Conservation (phyloP, 2,888 invertebrate species). For the Andrena praecox region DNA sequence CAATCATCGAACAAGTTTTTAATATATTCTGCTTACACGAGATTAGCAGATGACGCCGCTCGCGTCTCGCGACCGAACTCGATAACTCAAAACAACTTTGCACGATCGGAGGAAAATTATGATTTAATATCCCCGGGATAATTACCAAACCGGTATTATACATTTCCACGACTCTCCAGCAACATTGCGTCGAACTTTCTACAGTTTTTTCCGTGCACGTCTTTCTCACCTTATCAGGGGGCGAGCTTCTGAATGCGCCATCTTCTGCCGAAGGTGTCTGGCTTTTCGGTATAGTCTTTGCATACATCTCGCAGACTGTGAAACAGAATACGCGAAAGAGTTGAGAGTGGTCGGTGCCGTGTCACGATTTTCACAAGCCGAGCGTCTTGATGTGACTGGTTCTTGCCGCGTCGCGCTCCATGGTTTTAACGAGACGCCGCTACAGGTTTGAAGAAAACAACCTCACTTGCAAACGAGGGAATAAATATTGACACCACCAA, state of each 20-base stretch:
- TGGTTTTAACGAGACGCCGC: constrained; percentile 54
- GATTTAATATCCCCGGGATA: background rate
- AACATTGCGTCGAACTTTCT: background rate
- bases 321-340: background rate
- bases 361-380: constrained; percentile 47
- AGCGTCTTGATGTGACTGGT: constrained; percentile 54
- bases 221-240: constrained; percentile 57
- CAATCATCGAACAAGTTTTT: too few species aligned
- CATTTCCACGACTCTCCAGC: background rate
- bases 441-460: constrained; percentile 30
- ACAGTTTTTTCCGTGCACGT: background rate
- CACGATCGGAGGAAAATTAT: background rate
- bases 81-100: background rate
- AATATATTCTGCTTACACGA: too few species aligned
- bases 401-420: constrained; percentile 20
- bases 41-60: too few species aligned
- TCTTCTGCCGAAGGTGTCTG: background rate
- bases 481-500: constrained; percentile 8
- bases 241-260: background rate
- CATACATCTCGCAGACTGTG: constrained; percentile 44
- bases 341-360: background rate
- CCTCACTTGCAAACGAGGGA: constrained; percentile 11
- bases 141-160: background rate
- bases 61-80: too few species aligned
- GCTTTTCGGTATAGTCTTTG: background rate